Conservation (phyloP, 2,888 invertebrate species). For the Macrophya annulata region DNA sequence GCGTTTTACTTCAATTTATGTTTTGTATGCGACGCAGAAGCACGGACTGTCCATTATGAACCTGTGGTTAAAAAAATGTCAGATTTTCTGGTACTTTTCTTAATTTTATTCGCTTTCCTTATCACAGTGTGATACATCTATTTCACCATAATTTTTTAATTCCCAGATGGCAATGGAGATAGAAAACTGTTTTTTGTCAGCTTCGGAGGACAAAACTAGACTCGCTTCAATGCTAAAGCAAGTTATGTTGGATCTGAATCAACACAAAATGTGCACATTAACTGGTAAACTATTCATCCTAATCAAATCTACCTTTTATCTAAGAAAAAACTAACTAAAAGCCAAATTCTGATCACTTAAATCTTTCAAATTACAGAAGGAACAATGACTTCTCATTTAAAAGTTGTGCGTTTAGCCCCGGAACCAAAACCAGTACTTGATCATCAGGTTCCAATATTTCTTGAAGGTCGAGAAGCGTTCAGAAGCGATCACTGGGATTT, state of each 20-base stretch:
- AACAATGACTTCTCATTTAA: constrained; percentile 93
- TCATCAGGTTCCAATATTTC: constrained; percentile 94
- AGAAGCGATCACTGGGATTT: constrained; percentile 93
- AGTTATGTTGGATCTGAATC: constrained; percentile 91
- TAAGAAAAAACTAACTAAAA: neutral
- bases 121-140: constrained; percentile 3
- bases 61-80: constrained; percentile 96
- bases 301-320: neutral
- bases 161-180: constrained; percentile 90
- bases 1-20: constrained; percentile 98
- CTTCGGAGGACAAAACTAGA: constrained; percentile 84
- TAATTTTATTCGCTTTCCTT: constrained; percentile 48
- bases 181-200: constrained; percentile 92
- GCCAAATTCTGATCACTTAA: neutral
- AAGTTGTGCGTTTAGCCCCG: constrained; percentile 90
- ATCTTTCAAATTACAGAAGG: constrained; percentile 83
- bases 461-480: constrained; percentile 85
- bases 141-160: neutral
- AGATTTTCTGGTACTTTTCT: constrained; percentile 89
- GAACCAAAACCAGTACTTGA: constrained; percentile 92
- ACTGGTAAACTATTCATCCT: constrained; percentile 80
- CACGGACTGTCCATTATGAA: constrained; percentile 95
- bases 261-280: constrained; percentile 88
- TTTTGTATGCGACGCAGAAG: constrained; percentile 95
- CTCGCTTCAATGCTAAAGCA: constrained; percentile 89